A percentile compares a stretch with the other conserved stretches of the same genome.
Evolutionary conservation across 2,797 vertebrate species (phyloP).

Genomic region (Halcyon badia): DNA sequence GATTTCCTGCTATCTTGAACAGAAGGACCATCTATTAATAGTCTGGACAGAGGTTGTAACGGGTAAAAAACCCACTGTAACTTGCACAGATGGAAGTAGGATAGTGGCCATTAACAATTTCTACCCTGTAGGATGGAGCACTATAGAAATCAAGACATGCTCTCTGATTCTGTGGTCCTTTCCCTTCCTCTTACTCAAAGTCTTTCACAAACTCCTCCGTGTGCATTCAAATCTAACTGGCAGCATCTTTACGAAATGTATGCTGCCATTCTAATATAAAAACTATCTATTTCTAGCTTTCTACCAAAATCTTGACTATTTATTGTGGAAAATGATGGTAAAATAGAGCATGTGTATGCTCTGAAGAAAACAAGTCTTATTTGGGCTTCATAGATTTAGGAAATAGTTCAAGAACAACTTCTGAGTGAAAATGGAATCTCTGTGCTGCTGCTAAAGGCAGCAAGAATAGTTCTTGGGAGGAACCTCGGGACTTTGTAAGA

Average conservation of each 20-base stretch:
- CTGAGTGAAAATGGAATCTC: constrained; percentile 16
- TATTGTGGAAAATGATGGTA: background rate
- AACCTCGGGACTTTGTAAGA: background rate
- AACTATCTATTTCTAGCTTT: background rate
- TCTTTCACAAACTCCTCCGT: background rate
- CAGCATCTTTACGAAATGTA: background rate
- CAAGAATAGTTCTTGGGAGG: background rate
- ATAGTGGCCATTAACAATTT: background rate
- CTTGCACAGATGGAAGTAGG: background rate
- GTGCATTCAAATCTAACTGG: background rate
- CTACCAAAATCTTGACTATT: background rate
- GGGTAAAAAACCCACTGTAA: background rate
- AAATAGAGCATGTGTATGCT: background rate
- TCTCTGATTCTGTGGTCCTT: background rate
- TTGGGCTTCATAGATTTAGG: background rate
- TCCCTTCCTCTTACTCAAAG: background rate
- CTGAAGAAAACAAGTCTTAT: constrained; percentile 16
- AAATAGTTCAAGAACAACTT: constrained; percentile 20
- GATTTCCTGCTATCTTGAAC: background rate
- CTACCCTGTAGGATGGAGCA: background rate
- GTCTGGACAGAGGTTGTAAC: background rate
- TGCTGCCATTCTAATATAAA: background rate
- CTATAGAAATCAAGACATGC: background rate
- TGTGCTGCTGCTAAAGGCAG: constrained; percentile 19
- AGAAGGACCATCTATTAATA: background rate